These are phyloP conservation scores for Laterallus jamaicensis DNA, from an alignment of 2,113 vertebrate species.

Conservation along the genomic window DNA sequence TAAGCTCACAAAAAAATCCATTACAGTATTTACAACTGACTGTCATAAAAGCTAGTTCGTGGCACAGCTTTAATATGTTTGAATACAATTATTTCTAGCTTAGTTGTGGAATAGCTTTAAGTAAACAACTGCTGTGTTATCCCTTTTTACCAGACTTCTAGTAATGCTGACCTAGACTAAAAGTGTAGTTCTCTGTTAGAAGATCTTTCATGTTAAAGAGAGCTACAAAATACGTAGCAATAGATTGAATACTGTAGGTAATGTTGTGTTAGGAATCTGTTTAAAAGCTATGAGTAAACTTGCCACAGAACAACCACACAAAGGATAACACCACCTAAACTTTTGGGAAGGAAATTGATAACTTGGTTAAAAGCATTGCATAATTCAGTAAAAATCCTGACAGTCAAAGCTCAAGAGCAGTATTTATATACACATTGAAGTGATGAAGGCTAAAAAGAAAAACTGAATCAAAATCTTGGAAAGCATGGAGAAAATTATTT, in stretches of 20 bases:
- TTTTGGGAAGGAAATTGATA: neutral
- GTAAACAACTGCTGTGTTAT: conserved; percentile 9
- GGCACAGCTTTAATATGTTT: conserved; percentile 12
- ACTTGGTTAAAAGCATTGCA: neutral
- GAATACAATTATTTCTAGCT: conserved; percentile 25
- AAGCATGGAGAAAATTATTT: neutral
- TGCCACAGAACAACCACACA: neutral
- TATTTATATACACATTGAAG: neutral
- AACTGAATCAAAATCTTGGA: neutral
- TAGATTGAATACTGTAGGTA: neutral
- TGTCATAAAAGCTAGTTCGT: conserved; percentile 14
- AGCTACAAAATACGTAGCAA: neutral
- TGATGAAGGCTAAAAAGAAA: neutral
- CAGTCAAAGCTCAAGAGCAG: neutral
- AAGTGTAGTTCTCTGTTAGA: neutral
- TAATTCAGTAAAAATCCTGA: neutral
- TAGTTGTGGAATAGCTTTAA: conserved; percentile 47
- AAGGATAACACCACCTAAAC: neutral
- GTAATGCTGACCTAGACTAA: neutral
- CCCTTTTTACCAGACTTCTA: conserved; percentile 7
- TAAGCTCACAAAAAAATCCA: neutral
- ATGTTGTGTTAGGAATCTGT: neutral
- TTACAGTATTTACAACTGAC: neutral
- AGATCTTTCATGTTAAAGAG: neutral
- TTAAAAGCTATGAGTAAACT: neutral